Conservation (phyloP, 1,140 invertebrate species). For the Fopius arisanus region DNA sequence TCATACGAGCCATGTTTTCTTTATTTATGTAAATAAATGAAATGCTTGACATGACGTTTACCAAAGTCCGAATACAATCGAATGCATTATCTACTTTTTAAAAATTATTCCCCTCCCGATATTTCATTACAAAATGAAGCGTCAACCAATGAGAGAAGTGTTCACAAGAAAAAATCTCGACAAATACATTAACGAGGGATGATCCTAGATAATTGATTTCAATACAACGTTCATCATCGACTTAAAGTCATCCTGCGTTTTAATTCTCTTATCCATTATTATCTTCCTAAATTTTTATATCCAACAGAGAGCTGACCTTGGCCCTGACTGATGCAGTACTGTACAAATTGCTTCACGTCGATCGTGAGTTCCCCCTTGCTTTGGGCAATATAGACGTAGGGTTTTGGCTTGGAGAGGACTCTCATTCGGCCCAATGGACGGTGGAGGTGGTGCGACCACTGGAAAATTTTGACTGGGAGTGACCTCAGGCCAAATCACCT, state of each 20-base stretch:
- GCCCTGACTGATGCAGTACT: slow-evolving; percentile 83
- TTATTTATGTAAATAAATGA: slow-evolving; percentile 48
- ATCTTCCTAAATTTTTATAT: slow-evolving; percentile 67
- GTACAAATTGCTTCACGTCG: slow-evolving; percentile 72
- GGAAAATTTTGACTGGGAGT: slow-evolving; percentile 24
- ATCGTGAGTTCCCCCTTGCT: slow-evolving; percentile 51
- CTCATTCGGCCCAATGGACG: slow-evolving; percentile 48
- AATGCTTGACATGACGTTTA: not conserved
- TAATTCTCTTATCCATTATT: not conserved
- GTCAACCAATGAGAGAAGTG: not conserved
- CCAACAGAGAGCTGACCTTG: slow-evolving; percentile 94
- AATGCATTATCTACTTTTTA: not conserved
- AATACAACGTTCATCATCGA: not conserved
- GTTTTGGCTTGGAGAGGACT: slow-evolving; percentile 51
- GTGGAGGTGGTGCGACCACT: slow-evolving; percentile 38
- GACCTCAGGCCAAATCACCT: slow-evolving; percentile 53
- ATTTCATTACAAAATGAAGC: not conserved
- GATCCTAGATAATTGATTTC: slow-evolving; percentile 8
- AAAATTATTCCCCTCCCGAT: not conserved
- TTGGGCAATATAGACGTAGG: slow-evolving; percentile 53
- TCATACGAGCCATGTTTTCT: slow-evolving; percentile 19
- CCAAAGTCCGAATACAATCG: not conserved
- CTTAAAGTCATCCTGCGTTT: no score
- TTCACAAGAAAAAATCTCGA: slow-evolving; percentile 37
- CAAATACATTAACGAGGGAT: slow-evolving; percentile 31